Evolutionary conservation across 2,113 vertebrate genomes (phyloP).

Genomic region (Ciconia stormi): DNA sequence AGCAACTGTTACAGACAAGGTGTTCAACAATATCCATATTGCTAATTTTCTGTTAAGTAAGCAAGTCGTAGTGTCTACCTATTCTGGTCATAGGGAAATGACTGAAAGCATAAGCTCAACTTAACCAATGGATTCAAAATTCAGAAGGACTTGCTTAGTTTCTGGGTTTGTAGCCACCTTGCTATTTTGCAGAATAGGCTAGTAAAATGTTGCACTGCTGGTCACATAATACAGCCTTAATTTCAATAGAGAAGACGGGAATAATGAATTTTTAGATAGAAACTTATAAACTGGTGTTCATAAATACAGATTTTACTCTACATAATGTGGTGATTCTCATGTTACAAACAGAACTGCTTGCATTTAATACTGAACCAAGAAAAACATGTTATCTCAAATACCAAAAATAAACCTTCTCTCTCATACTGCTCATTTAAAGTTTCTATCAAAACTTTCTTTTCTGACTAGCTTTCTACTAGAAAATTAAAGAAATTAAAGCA

Average conservation of each 20-base stretch:
- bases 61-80: background rate
- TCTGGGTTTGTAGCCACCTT: background rate
- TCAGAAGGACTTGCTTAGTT: background rate
- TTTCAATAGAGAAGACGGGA: background rate
- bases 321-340: background rate
- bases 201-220: background rate
- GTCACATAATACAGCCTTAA: background rate
- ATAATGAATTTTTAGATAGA: background rate
- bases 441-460: background rate
- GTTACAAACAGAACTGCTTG: background rate
- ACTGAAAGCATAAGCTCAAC: background rate
- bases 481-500: constrained; percentile 2
- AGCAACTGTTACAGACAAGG: background rate
- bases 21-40: background rate
- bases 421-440: background rate
- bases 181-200: background rate
- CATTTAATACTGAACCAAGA: background rate
- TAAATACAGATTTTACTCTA: background rate
- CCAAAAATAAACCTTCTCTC: background rate
- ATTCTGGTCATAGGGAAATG: background rate
- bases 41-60: background rate
- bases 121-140: background rate
- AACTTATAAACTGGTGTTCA: background rate
- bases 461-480: background rate
- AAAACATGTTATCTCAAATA: background rate